A percentile compares a stretch with the other conserved stretches of the same genome.
Evolutionary conservation across 2,797 vertebrate species (phyloP).

Genomic region (Pygocentrus nattereri): DNA sequence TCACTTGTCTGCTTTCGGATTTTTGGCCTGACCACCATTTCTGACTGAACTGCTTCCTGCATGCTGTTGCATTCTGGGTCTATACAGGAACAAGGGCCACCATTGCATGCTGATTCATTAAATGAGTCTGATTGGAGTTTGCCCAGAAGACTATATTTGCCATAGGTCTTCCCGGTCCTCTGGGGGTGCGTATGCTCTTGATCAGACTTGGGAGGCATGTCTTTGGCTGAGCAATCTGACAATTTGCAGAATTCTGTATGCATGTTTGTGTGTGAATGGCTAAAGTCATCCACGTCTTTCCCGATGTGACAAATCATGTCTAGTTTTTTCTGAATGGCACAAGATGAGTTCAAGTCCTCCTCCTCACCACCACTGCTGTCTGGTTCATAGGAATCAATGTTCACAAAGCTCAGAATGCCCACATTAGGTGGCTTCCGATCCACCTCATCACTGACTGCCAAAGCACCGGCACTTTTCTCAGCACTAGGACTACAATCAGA

Average conservation of each 20-base stretch:
- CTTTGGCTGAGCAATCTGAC: conserved; percentile 57
- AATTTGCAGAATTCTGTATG: conserved; percentile 64
- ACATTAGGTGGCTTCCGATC: conserved; percentile 46
- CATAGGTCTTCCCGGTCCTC: conserved; percentile 51
- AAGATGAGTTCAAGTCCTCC: conserved; percentile 52
- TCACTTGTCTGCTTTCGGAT: conserved; percentile 73
- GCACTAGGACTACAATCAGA: conserved; percentile 35
- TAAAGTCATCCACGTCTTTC: conserved; percentile 60
- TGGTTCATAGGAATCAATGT: conserved; percentile 75
- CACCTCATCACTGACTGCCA: conserved; percentile 24
- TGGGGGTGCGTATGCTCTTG: conserved; percentile 43
- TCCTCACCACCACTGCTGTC: conserved; percentile 77
- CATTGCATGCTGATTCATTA: conserved; percentile 9
- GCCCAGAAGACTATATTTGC: conserved; percentile 47
- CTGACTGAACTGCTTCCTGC: conserved; percentile 64
- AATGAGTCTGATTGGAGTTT: conserved; percentile 57
- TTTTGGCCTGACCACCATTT: conserved; percentile 86
- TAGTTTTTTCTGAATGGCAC: conserved; percentile 64
- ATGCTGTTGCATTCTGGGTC: conserved; percentile 46
- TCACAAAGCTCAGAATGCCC: conserved; percentile 73
- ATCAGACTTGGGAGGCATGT: conserved; percentile 43
- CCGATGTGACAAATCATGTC: conserved; percentile 69
- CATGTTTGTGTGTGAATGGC: conserved; percentile 58
- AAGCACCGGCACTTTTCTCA: conserved; percentile 49
- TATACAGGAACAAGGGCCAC: conserved; percentile 46